These are phyloP conservation scores for Benthosema pterotum DNA, from an alignment of 2,797 vertebrate species.

Conservation along the genomic window DNA sequence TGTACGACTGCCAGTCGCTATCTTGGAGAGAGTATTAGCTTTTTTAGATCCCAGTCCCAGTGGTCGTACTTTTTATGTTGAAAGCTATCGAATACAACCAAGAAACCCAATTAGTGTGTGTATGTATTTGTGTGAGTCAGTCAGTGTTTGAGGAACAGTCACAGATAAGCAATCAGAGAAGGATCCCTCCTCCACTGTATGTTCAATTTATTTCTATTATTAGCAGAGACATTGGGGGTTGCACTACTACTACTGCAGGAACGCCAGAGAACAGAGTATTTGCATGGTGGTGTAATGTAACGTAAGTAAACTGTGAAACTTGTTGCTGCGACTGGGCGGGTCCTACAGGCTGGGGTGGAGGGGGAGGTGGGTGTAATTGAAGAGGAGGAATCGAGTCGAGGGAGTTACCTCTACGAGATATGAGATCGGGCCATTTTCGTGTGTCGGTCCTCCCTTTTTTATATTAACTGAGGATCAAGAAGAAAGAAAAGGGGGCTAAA, in stretches of 20 bases:
- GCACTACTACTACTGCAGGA: too few relatives aligned
- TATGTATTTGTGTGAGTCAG: too few relatives aligned
- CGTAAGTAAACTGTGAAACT: slow-evolving; percentile 42
- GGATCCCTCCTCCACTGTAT: neutral
- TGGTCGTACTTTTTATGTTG: too few relatives aligned
- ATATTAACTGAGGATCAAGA: slow-evolving; percentile 41
- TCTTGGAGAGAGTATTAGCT: too few relatives aligned
- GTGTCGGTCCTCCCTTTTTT: slow-evolving; percentile 39
- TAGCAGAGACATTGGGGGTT: neutral
- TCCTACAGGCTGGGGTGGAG: slow-evolving; percentile 52
- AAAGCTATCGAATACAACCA: too few relatives aligned
- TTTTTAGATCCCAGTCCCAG: too few relatives aligned
- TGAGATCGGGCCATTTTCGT: slow-evolving; percentile 63
- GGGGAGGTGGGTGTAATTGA: slow-evolving; percentile 67
- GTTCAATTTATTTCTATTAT: slow-evolving; percentile 6
- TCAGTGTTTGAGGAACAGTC: too few relatives aligned
- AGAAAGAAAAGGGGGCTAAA: slow-evolving; percentile 32
- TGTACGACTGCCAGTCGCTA: too few relatives aligned
- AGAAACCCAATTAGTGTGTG: too few relatives aligned
- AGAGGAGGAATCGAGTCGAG: slow-evolving; percentile 59
- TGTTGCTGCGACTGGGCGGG: slow-evolving; percentile 76
- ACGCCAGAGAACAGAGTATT: slow-evolving; percentile 5
- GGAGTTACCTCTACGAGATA: slow-evolving; percentile 73
- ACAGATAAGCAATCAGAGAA: too few relatives aligned
- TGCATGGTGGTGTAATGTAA: slow-evolving; percentile 19